These are phyloP conservation scores for Apamea sordens DNA, from an alignment of 2,888 invertebrate species.

Conservation along the genomic window DNA sequence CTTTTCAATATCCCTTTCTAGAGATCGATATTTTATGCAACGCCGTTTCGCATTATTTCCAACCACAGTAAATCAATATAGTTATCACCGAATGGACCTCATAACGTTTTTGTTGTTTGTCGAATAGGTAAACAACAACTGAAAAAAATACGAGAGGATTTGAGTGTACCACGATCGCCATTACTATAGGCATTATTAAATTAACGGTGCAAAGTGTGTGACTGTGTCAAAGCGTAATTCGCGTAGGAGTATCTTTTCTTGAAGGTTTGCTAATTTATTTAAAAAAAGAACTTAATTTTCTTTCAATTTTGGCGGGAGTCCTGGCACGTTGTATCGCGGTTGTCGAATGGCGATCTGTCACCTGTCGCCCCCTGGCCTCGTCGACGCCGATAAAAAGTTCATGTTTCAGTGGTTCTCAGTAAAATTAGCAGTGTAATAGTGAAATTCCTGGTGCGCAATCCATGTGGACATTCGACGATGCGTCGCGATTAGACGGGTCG, in stretches of 20 bases:
- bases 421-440: conserved; percentile 87
- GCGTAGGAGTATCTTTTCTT: conserved; percentile 64
- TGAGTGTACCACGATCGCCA: conserved; percentile 66
- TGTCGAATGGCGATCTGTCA: conserved; percentile 84
- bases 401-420: conserved; percentile 81
- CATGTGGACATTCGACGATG: conserved; percentile 87
- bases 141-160: conserved; percentile 46
- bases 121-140: conserved; percentile 63
- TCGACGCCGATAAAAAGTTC: conserved; percentile 78
- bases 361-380: conserved; percentile 83
- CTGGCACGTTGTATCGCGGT: conserved; percentile 81
- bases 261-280: conserved; percentile 71
- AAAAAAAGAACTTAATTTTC: conserved; percentile 76
- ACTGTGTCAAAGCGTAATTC: conserved; percentile 52
- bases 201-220: conserved; percentile 63
- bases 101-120: conserved; percentile 51
- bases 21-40: conserved; percentile 55
- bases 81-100: neutral
- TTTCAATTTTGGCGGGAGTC: conserved; percentile 88
- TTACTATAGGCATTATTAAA: conserved; percentile 66
- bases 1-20: conserved; percentile 59
- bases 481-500: conserved; percentile 79
- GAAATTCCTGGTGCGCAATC: conserved; percentile 81
- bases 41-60: conserved; percentile 29
- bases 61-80: conserved; percentile 15